Percentiles rank a stretch among this genome's conserved stretches.
Evolutionary conservation across 2,888 invertebrate genomes (phyloP).

Genomic region (Xestia rhomboidea): DNA sequence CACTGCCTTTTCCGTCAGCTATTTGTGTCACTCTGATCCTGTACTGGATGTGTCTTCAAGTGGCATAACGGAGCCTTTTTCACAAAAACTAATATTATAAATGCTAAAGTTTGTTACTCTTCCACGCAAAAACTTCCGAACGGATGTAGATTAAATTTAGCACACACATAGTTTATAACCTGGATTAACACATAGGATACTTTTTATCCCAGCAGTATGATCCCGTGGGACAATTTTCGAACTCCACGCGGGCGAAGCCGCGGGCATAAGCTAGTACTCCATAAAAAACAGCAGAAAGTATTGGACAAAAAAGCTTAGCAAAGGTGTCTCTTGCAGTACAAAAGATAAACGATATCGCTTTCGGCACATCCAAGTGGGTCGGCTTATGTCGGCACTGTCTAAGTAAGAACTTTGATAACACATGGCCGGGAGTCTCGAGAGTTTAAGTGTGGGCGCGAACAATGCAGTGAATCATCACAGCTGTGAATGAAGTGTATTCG

Average conservation of each 20-base stretch:
- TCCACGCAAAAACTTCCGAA: too few species aligned
- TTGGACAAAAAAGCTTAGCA: slow-evolving; percentile 59
- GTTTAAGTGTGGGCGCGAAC: slow-evolving; percentile 80
- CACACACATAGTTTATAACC: too few species aligned
- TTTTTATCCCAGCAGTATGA: too few species aligned
- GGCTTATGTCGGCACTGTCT: slow-evolving; percentile 64
- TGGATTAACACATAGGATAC: too few species aligned
- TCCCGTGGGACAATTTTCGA: too few species aligned
- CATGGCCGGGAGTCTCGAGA: slow-evolving; percentile 72
- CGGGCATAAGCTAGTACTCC: slow-evolving; percentile 17
- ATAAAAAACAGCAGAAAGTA: slow-evolving; percentile 41
- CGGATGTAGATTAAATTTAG: too few species aligned
- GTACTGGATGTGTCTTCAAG: slow-evolving; percentile 56
- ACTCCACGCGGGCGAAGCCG: too few species aligned
- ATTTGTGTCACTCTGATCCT: slow-evolving; percentile 76
- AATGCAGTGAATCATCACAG: slow-evolving; percentile 84
- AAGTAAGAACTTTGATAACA: slow-evolving; percentile 71
- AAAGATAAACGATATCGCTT: slow-evolving; percentile 75
- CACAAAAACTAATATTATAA: slow-evolving; percentile 33
- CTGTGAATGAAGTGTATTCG: slow-evolving; percentile 83
- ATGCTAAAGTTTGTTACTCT: too few species aligned
- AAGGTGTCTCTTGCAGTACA: slow-evolving; percentile 65
- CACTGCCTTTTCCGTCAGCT: slow-evolving; percentile 75
- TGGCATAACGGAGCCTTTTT: slow-evolving; percentile 41
- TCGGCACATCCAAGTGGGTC: slow-evolving; percentile 75